A percentile compares a stretch with the other conserved stretches of the same genome.
Evolutionary conservation across 1,140 invertebrate genomes (phyloP).

Genomic region (Probaryconus sp.): DNA sequence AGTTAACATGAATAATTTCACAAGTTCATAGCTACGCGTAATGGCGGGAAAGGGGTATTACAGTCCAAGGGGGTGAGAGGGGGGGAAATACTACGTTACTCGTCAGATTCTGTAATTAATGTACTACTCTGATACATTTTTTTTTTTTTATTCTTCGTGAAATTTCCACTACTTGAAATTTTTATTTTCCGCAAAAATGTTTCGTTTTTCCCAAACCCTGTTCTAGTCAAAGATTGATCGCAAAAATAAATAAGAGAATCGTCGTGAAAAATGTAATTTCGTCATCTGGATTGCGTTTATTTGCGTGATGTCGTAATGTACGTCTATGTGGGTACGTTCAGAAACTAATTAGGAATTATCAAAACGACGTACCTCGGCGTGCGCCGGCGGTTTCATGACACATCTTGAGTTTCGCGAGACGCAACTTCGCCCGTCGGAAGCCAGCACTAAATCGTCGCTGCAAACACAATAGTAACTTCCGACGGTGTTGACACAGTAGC

Average conservation of each 20-base stretch:
- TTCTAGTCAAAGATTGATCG: no score
- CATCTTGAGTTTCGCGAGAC: slow-evolving; percentile 69
- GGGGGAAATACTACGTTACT: no score
- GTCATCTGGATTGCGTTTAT: no score
- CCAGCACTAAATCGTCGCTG: slow-evolving; percentile 74
- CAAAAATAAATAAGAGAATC: no score
- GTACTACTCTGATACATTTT: neutral
- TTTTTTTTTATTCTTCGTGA: neutral
- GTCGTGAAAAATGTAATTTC: no score
- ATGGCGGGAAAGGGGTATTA: slow-evolving; percentile 3
- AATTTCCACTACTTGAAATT: no score
- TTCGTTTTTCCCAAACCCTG: no score
- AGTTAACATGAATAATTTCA: slow-evolving; percentile 34
- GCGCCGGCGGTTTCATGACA: slow-evolving; percentile 64
- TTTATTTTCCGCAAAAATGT: no score
- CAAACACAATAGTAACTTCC: slow-evolving; percentile 79
- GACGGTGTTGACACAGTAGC: slow-evolving; percentile 78
- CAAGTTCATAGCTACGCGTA: neutral
- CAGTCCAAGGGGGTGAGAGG: no score
- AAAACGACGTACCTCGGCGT: slow-evolving; percentile 68
- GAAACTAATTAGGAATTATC: slow-evolving; percentile 49
- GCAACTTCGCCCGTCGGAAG: slow-evolving; percentile 79
- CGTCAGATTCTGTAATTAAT: neutral
- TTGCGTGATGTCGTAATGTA: no score
- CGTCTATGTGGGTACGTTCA: slow-evolving; percentile 24